These are phyloP conservation scores for Chroicocephalus ridibundus DNA, from an alignment of 2,113 vertebrate genomes.

Conservation along the genomic window DNA sequence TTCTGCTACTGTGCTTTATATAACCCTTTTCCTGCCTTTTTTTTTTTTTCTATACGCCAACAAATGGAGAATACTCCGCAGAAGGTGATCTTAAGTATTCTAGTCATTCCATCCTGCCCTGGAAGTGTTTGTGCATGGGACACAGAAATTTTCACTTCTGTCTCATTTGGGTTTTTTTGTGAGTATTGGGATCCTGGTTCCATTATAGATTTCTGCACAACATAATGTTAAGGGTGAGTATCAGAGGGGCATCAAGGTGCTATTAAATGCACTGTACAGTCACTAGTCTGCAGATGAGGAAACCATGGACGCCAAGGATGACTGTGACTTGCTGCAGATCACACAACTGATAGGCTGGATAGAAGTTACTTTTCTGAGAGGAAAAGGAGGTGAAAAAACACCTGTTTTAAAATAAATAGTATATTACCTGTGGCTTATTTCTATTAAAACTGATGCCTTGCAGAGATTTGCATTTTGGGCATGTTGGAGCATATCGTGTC, in stretches of 20 bases:
- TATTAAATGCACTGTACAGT: neutral
- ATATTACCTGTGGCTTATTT: neutral
- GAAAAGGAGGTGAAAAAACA: neutral
- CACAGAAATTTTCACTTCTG: neutral
- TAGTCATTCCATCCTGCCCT: neutral
- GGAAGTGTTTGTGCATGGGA: neutral
- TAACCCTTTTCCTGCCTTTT: neutral
- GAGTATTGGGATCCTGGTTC: neutral
- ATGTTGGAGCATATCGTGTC: neutral
- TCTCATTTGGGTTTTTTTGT: neutral
- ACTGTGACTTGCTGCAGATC: neutral
- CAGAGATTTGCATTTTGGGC: neutral
- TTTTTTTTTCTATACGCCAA: neutral
- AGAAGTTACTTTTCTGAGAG: neutral
- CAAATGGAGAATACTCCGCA: neutral
- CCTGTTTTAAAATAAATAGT: neutral
- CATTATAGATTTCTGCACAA: neutral
- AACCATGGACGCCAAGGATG: neutral
- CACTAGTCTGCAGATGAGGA: neutral
- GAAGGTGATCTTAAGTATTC: neutral
- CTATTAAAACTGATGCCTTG: neutral
- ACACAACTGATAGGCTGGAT: neutral
- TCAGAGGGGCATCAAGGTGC: neutral
- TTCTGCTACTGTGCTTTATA: neutral
- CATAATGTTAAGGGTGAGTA: neutral